Conservation (phyloP, 2,113 vertebrate genomes). For the Pitta sordida region DNA sequence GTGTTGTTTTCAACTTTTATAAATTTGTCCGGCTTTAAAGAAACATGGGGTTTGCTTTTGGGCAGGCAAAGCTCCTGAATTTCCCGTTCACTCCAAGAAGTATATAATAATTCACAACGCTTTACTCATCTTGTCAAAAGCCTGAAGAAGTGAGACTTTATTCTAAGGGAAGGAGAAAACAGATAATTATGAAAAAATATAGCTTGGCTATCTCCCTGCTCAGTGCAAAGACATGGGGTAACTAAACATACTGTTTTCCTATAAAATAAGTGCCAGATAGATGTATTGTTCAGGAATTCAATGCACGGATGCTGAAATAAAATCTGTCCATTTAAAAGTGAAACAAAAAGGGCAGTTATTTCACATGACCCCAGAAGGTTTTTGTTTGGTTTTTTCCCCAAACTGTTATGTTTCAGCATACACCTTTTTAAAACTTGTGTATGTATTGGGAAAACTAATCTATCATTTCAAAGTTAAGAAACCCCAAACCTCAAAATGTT, state of each 20-base stretch:
- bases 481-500: not conserved
- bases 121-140: constrained; percentile 23
- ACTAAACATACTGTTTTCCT: constrained; percentile 20
- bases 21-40: not conserved
- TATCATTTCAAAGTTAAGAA: not conserved
- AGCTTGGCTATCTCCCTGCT: not conserved
- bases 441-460: not conserved
- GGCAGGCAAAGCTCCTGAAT: not conserved
- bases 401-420: not conserved
- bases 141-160: not conserved
- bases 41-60: not conserved
- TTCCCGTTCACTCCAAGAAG: not conserved
- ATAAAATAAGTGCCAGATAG: constrained; percentile 1
- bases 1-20: not conserved
- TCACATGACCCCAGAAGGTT: constrained; percentile 2
- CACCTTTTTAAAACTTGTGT: not conserved
- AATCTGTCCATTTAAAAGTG: not conserved
- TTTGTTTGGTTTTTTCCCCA: not conserved
- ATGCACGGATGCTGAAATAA: not conserved
- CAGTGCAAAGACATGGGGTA: not conserved
- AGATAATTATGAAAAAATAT: constrained; percentile 22
- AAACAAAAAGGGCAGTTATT: constrained; percentile 12
- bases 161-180: not conserved
- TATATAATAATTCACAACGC: not conserved
- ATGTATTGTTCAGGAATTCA: constrained; percentile 22